phyloP scores from a whole-genome alignment of 2,888 invertebrate species.

The Bruchidius siliquastri region DNA sequence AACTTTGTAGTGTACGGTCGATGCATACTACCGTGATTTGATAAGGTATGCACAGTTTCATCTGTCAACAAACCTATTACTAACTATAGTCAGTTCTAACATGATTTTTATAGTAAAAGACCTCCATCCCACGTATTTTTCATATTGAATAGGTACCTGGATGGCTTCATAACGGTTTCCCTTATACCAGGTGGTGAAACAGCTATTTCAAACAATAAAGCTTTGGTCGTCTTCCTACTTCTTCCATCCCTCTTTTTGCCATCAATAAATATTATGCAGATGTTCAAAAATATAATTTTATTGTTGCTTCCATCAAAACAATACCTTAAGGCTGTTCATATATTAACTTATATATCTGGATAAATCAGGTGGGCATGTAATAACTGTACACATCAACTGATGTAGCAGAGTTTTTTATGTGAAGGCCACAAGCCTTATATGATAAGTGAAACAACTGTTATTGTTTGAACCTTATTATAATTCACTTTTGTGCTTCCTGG shows the following conservation, averaged over 20 bases:
- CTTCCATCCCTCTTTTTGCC: not conserved
- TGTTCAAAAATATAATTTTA: not conserved
- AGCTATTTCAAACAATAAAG: not conserved
- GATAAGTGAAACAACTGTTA: not conserved
- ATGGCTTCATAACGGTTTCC: not conserved
- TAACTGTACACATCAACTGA: not conserved
- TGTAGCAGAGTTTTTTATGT: not conserved
- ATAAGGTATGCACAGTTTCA: not conserved
- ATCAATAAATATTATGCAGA: not conserved
- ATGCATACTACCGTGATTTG: not conserved
- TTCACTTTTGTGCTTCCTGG: not conserved
- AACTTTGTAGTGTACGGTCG: not conserved
- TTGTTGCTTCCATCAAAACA: not conserved
- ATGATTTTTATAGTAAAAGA: not conserved
- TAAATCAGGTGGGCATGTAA: not conserved
- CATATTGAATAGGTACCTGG: not conserved
- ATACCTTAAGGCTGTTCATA: not conserved
- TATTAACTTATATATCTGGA: not conserved
- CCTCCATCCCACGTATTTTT: not conserved
- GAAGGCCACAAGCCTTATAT: not conserved
- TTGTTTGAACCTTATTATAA: not conserved
- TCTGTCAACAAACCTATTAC: not conserved
- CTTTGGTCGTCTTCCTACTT: not conserved
- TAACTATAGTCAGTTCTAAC: not conserved
- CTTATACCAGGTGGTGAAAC: not conserved